phyloP scores from a whole-genome alignment of 35 echinoderm and acorn worm species.

The Chiridota heheva region DNA sequence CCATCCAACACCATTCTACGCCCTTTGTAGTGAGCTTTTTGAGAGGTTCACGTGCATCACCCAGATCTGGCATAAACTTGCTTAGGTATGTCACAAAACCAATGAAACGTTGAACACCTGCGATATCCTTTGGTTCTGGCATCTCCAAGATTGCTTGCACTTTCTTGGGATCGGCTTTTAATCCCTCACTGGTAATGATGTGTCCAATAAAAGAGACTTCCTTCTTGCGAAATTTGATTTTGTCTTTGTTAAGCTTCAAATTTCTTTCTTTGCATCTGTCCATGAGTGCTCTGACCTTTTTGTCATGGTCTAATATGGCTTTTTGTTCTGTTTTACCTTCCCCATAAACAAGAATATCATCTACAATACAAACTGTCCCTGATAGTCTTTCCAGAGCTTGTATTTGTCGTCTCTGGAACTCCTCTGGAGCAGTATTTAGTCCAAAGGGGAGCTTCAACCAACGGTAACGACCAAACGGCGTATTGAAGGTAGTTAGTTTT shows the following conservation, averaged over 20 bases:
- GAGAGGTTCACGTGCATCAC: slow-evolving; percentile 38
- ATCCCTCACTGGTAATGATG: slow-evolving; percentile 1
- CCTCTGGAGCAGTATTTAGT: background rate
- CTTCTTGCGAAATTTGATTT: slow-evolving; percentile 21
- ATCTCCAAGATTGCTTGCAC: background rate
- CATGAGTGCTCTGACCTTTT: slow-evolving; percentile 16
- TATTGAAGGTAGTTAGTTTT: slow-evolving; percentile 42
- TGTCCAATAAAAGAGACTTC: slow-evolving; percentile 52
- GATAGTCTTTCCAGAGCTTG: slow-evolving; percentile 40
- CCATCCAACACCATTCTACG: slow-evolving; percentile 8
- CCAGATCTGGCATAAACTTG: slow-evolving; percentile 47
- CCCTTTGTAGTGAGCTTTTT: slow-evolving; percentile 34
- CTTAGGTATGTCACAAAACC: slow-evolving; percentile 31
- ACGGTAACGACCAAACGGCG: slow-evolving; percentile 31
- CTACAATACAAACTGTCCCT: slow-evolving; percentile 36
- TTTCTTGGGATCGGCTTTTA: slow-evolving; percentile 26
- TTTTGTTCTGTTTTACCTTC: slow-evolving; percentile 45
- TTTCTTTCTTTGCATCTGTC: slow-evolving; percentile 13
- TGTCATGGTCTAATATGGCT: slow-evolving; percentile 50
- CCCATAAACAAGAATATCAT: slow-evolving; percentile 58
- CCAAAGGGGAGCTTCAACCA: slow-evolving; percentile 44
- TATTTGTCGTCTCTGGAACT: slow-evolving; percentile 24
- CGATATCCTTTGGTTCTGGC: background rate
- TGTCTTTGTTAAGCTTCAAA: slow-evolving; percentile 19
- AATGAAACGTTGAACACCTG: slow-evolving; percentile 31